Percentiles rank a stretch among this genome's conserved stretches.
phyloP scores from a whole-genome alignment of 2,797 vertebrate species.

The Rallus crepitans region DNA sequence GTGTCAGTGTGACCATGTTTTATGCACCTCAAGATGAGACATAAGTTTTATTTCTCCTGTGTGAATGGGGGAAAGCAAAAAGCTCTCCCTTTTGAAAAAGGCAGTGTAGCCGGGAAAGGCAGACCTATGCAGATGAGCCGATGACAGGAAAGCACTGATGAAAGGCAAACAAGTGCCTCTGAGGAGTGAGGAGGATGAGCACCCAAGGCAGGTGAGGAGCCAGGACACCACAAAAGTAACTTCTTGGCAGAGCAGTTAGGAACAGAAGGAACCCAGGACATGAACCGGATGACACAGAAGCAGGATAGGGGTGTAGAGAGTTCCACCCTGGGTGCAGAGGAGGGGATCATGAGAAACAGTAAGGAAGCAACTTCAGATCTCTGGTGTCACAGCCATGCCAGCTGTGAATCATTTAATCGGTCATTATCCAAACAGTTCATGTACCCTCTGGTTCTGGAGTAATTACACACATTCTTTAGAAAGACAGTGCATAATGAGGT shows the following conservation, averaged over 20 bases:
- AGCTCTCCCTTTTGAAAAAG: neutral
- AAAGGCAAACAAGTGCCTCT: neutral
- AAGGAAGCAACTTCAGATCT: neutral
- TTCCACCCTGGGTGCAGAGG: neutral
- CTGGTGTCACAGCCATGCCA: neutral
- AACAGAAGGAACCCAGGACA: neutral
- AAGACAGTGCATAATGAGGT: neutral
- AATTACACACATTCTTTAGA: constrained; percentile 3
- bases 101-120: neutral
- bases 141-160: neutral
- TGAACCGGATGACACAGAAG: neutral
- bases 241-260: neutral
- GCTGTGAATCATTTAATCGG: neutral
- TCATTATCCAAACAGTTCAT: neutral
- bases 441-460: neutral
- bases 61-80: neutral
- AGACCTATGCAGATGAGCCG: neutral
- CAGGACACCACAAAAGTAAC: neutral
- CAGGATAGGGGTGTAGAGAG: neutral
- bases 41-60: neutral
- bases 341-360: neutral
- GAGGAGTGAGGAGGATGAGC: neutral
- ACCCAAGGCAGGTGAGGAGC: neutral
- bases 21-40: neutral
- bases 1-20: neutral